A percentile compares a stretch with the other conserved stretches of the same genome.
phyloP scores from a whole-genome alignment of 2,888 invertebrate species.

The Sepioteuthis lessoniana region DNA sequence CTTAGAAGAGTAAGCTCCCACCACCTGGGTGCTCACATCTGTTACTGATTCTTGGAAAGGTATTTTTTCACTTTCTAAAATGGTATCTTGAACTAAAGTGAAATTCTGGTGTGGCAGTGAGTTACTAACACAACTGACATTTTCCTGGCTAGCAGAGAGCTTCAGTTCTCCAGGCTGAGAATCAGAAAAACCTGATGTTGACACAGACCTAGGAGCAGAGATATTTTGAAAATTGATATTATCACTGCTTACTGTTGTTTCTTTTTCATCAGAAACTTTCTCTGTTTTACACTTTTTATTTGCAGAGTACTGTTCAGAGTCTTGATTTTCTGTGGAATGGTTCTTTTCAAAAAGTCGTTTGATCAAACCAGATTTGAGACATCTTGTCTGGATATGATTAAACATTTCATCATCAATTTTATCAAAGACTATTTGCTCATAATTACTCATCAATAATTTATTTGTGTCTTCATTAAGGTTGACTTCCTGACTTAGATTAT shows the following conservation, averaged over 20 bases:
- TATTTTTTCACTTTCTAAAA: background rate
- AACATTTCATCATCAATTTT: slow-evolving; percentile 39
- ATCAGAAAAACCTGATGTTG: background rate
- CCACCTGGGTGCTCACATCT: background rate
- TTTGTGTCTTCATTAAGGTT: too few species aligned
- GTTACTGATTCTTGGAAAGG: background rate
- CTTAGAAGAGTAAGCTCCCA: background rate
- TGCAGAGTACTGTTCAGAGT: background rate
- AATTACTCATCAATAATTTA: background rate
- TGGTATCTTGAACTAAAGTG: background rate
- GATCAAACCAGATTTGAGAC: slow-evolving; percentile 1
- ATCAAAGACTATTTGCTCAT: background rate
- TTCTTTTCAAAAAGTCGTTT: background rate
- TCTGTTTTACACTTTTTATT: background rate
- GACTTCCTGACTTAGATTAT: background rate
- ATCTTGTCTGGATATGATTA: background rate
- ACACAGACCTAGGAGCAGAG: background rate
- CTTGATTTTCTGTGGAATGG: background rate
- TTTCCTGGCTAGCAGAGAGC: background rate
- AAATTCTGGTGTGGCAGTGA: background rate
- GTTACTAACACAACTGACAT: background rate
- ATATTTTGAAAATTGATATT: background rate
- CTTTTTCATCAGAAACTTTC: background rate
- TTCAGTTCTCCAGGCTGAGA: background rate
- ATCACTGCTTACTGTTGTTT: background rate